A percentile compares a stretch with the other conserved stretches of the same genome.
These are phyloP conservation scores for Pipa parva DNA, from an alignment of 2,113 vertebrate genomes.

Conservation along the genomic window DNA sequence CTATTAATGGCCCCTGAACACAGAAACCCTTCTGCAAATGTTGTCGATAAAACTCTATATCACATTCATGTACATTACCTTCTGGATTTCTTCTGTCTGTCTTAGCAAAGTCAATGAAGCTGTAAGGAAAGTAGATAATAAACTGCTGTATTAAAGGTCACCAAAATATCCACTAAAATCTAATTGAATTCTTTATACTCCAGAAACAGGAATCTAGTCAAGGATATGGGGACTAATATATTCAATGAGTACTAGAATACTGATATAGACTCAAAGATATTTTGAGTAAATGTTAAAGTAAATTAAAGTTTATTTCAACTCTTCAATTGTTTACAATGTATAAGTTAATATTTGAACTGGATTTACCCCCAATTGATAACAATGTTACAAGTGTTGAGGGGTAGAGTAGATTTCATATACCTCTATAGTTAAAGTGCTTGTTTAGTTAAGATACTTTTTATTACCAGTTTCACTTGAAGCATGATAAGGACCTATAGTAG, in stretches of 20 bases:
- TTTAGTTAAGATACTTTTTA: too few species aligned
- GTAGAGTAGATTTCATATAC: too few species aligned
- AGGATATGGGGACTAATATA: not conserved
- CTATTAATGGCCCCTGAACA: not conserved
- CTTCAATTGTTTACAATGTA: too few species aligned
- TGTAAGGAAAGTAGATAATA: slow-evolving; percentile 24
- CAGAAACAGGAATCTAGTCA: not conserved
- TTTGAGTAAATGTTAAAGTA: not conserved
- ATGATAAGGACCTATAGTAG: too few species aligned
- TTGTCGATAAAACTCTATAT: not conserved
- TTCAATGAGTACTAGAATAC: not conserved
- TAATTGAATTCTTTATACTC: slow-evolving; percentile 22
- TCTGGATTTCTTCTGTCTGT: not conserved
- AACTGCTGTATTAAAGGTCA: slow-evolving; percentile 26
- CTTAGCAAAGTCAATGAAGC: slow-evolving; percentile 23
- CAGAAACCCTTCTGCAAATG: not conserved
- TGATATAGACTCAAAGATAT: not conserved
- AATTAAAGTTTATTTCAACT: too few species aligned
- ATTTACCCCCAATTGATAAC: too few species aligned
- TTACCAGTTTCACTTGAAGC: too few species aligned
- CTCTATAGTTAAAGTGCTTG: too few species aligned
- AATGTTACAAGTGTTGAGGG: too few species aligned
- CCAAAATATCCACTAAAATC: slow-evolving; percentile 11
- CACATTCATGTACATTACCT: slow-evolving; percentile 11
- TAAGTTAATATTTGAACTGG: too few species aligned